A percentile compares a stretch with the other conserved stretches of the same genome.
These are phyloP conservation scores for Netelia fuscicornis DNA, from an alignment of 2,888 invertebrate genomes.

Conservation along the genomic window DNA sequence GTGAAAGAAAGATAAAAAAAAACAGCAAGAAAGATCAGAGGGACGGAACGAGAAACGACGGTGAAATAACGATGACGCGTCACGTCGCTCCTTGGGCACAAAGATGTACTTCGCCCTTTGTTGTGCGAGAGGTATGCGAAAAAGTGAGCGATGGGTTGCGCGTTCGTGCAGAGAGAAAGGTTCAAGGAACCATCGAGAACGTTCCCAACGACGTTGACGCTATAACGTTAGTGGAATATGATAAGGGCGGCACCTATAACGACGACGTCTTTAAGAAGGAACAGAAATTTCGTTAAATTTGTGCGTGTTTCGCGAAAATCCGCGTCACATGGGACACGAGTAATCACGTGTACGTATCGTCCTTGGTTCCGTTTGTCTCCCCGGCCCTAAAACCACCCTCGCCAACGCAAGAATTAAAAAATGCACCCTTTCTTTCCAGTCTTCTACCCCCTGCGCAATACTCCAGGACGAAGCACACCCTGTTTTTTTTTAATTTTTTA, in stretches of 20 bases:
- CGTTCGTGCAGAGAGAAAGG: slow-evolving; percentile 2
- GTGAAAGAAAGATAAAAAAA: neutral
- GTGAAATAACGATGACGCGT: slow-evolving; percentile 52
- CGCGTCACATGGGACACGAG: no score
- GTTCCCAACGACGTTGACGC: neutral
- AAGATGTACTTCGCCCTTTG: slow-evolving; percentile 37
- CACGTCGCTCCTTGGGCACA: slow-evolving; percentile 19
- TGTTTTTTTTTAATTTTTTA: neutral
- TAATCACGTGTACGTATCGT: no score
- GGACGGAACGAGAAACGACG: slow-evolving; percentile 33
- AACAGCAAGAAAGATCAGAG: neutral
- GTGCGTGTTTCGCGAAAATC: no score
- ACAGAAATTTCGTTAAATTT: no score
- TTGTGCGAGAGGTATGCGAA: neutral
- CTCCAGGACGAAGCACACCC: no score
- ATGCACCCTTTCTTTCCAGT: no score
- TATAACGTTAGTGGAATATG: neutral
- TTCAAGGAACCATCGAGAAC: slow-evolving; percentile 17
- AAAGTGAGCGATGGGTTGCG: slow-evolving; percentile 15
- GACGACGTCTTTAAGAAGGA: neutral
- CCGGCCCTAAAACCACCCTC: no score
- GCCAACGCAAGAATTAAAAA: no score
- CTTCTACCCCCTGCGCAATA: no score
- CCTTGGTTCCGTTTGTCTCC: no score
- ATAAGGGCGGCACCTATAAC: neutral